Evolutionary conservation across 1,140 invertebrate species (phyloP).

Genomic region (Drosophila rufa): DNA sequence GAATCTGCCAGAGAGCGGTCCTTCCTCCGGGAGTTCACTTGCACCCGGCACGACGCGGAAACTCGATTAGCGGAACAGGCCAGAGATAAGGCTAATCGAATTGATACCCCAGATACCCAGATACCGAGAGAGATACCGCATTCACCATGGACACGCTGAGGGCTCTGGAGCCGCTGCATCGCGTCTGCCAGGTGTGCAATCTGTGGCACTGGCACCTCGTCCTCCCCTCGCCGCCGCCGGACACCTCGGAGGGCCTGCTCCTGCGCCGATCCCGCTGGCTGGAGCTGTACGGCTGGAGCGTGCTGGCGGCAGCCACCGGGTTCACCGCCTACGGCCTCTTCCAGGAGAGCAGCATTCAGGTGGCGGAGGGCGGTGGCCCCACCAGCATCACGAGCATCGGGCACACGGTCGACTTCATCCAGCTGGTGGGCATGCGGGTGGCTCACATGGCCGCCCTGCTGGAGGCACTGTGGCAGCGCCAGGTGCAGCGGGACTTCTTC

Average conservation of each 20-base stretch:
- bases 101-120: conserved; percentile 10
- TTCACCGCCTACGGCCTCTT: conserved; percentile 63
- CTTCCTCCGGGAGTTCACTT: background rate
- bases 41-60: background rate
- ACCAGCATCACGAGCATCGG: conserved; percentile 56
- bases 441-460: conserved; percentile 62
- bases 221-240: conserved; percentile 7
- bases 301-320: conserved; percentile 34
- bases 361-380: conserved; percentile 3
- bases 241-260: conserved; percentile 7
- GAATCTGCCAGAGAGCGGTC: background rate
- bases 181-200: conserved; percentile 52
- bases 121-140: background rate
- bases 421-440: conserved; percentile 76
- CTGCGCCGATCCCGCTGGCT: conserved; percentile 52
- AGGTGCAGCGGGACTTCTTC: conserved; percentile 44
- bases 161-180: conserved; percentile 50
- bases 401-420: conserved; percentile 75
- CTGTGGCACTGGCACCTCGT: conserved; percentile 58
- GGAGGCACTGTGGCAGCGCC: conserved; percentile 61
- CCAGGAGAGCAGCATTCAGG: conserved; percentile 24
- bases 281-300: conserved; percentile 56
- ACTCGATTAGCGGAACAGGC: conserved; percentile 8
- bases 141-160: conserved; percentile 63
- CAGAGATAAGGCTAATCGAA: conserved; percentile 21